Evolutionary conservation across 2,888 invertebrate species (phyloP).

Genomic region (Hypomecis punctinalis): DNA sequence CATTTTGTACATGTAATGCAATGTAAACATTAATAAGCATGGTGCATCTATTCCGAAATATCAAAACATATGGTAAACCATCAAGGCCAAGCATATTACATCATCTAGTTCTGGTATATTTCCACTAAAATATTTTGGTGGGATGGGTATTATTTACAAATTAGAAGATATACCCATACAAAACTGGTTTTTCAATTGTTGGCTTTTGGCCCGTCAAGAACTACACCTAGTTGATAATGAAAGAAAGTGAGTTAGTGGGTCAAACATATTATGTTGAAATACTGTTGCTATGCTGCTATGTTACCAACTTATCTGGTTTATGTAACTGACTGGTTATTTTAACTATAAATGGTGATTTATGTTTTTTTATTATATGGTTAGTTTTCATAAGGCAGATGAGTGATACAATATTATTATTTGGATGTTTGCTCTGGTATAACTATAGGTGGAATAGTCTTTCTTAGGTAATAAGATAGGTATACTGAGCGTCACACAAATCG

Average conservation of each 20-base stretch:
- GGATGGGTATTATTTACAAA: neutral
- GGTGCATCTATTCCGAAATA: neutral
- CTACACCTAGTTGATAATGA: slow-evolving; percentile 23
- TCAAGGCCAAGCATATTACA: neutral
- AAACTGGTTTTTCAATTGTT: slow-evolving; percentile 1
- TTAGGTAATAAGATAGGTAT: too few species aligned
- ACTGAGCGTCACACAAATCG: too few species aligned
- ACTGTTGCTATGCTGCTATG: slow-evolving; percentile 16
- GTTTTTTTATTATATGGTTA: too few species aligned
- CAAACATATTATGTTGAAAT: slow-evolving; percentile 13
- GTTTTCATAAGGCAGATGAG: too few species aligned
- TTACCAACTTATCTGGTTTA: slow-evolving; percentile 3
- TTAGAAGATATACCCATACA: neutral
- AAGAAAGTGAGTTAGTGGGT: slow-evolving; percentile 26
- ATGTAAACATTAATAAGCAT: too few species aligned
- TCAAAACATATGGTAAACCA: neutral
- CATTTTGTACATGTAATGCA: too few species aligned
- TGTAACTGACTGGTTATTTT: slow-evolving; percentile 4
- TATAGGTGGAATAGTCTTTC: neutral
- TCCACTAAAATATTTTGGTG: slow-evolving; percentile 2
- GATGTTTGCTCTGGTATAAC: too few species aligned
- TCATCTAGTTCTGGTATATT: neutral
- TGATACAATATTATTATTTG: too few species aligned
- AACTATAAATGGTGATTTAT: too few species aligned
- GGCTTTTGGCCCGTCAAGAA: slow-evolving; percentile 12